These are phyloP conservation scores for Corythucha ciliata DNA, from an alignment of 2,888 invertebrate species.

Conservation along the genomic window DNA sequence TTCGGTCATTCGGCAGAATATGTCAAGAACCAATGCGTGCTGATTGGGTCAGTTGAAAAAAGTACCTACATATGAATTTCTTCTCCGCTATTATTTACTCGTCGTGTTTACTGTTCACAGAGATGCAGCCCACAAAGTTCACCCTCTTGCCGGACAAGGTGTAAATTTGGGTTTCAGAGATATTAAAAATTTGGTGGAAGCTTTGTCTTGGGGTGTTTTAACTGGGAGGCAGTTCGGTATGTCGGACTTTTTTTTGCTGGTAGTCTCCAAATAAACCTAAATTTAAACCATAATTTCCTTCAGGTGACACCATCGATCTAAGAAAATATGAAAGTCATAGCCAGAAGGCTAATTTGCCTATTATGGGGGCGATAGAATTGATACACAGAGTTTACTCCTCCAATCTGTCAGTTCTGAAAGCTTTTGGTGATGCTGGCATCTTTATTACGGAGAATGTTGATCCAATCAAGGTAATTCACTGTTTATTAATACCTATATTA, in stretches of 20 bases:
- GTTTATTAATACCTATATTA: too few relatives aligned
- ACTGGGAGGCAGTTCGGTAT: slow-evolving; percentile 65
- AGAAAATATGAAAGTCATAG: slow-evolving; percentile 73
- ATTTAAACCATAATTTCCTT: background rate
- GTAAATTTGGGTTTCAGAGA: slow-evolving; percentile 97
- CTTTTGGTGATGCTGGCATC: slow-evolving; percentile 72
- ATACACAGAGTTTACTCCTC: slow-evolving; percentile 66
- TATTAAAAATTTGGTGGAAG: slow-evolving; percentile 59
- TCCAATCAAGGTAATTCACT: slow-evolving; percentile 67
- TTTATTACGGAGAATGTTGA: slow-evolving; percentile 67
- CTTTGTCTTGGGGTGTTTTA: slow-evolving; percentile 59
- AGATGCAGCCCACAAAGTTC: slow-evolving; percentile 82
- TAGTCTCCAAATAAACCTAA: background rate
- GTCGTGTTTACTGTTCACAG: too few relatives aligned
- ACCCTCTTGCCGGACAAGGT: slow-evolving; percentile 95
- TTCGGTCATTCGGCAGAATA: slow-evolving; percentile 85
- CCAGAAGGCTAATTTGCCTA: slow-evolving; percentile 79
- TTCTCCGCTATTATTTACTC: background rate
- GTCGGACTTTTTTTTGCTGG: slow-evolving; percentile 23
- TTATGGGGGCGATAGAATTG: slow-evolving; percentile 77
- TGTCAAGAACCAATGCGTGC: slow-evolving; percentile 65
- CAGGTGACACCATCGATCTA: slow-evolving; percentile 46
- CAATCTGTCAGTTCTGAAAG: slow-evolving; percentile 60
- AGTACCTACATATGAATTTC: background rate
- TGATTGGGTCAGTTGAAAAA: slow-evolving; percentile 63